Base-by-base conservation (phyloP, 2,113 vertebrate genomes). In the Microcebus jonahi region DNA sequence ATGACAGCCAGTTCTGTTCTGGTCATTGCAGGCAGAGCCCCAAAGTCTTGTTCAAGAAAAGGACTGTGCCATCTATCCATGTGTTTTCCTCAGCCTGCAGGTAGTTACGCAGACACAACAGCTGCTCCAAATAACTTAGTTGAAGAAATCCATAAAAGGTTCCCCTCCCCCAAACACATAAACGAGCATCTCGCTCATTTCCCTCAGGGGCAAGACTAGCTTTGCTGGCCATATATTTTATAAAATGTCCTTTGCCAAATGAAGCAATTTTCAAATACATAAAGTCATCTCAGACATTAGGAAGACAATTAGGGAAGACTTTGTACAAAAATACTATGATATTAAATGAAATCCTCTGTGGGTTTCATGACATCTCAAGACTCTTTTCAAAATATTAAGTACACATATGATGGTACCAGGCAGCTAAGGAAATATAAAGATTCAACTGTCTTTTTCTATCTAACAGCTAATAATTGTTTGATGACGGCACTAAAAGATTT, bases 351-450 rank as follows among this genome's bases (percentile, higher is more conserved):
- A 57, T 88, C n/a, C 23, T 82, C 8, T 55, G 11, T 88, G 81
- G 12, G 23, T 42, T 96, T 96, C 77, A 65, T 27, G 50, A 90
- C n/a, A 93, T 83, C 50, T 75, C 55, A 77, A 92, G 25, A 4
- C n/a, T 95, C 42, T 82, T 92, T 96, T 96, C 36, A 90, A 94
- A 97, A 85, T 91, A 91, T 17, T 27, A 42, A 86, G 31, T 92
- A 71, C 20, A 70, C 23, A 63, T 23, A 7, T 4, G 23, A 71
- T 86, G 65, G n/a, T 70, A 75, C 15, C 15, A 92, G 80, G 29
- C 31, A 92, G 77, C 14, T 53, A 91, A 94, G 48, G 50, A 73
- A 80, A 89, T 42, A 73, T 10, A 95, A 87, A 94, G 23, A 91
- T 82, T 59, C 42, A 45, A 39, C 5, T 36, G 11, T 67, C 34